phyloP scores from a whole-genome alignment of 2,797 vertebrate genomes.

The Saxicola maurus region DNA sequence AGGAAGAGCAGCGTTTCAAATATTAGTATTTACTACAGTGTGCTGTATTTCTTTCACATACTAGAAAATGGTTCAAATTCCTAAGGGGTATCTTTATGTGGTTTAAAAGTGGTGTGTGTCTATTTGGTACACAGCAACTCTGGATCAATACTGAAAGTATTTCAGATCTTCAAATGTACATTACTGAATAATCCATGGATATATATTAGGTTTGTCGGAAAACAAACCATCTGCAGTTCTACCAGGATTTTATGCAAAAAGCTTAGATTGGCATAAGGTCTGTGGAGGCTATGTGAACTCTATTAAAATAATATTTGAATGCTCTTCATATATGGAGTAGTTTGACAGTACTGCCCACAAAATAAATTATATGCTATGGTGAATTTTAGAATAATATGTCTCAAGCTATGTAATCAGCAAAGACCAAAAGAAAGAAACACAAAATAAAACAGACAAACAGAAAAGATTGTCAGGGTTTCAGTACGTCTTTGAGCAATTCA shows the following conservation, averaged over 20 bases:
- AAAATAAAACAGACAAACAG: not conserved
- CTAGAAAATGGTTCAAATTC: slow-evolving; percentile 69
- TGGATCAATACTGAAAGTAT: slow-evolving; percentile 70
- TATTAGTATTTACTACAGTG: slow-evolving; percentile 50
- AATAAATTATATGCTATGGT: slow-evolving; percentile 34
- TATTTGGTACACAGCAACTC: slow-evolving; percentile 54
- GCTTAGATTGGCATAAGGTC: slow-evolving; percentile 34
- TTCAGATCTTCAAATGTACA: slow-evolving; percentile 69
- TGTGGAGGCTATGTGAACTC: slow-evolving; percentile 14
- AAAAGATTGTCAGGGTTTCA: not conserved
- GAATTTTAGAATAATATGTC: slow-evolving; percentile 31
- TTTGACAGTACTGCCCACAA: slow-evolving; percentile 42
- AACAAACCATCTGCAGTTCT: slow-evolving; percentile 22
- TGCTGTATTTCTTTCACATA: slow-evolving; percentile 51
- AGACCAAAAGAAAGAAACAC: not conserved
- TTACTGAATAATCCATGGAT: slow-evolving; percentile 68
- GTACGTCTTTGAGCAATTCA: not conserved
- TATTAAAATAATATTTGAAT: slow-evolving; percentile 59
- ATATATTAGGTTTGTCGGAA: slow-evolving; percentile 56
- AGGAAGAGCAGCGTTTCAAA: slow-evolving; percentile 43
- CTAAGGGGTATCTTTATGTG: slow-evolving; percentile 61
- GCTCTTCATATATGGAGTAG: slow-evolving; percentile 22
- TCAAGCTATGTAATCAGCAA: slow-evolving; percentile 8
- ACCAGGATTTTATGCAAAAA: slow-evolving; percentile 50
- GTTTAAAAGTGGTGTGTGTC: slow-evolving; percentile 67